Evolutionary conservation across 2,888 invertebrate species (phyloP).

Genomic region (Euzophera pinguis): DNA sequence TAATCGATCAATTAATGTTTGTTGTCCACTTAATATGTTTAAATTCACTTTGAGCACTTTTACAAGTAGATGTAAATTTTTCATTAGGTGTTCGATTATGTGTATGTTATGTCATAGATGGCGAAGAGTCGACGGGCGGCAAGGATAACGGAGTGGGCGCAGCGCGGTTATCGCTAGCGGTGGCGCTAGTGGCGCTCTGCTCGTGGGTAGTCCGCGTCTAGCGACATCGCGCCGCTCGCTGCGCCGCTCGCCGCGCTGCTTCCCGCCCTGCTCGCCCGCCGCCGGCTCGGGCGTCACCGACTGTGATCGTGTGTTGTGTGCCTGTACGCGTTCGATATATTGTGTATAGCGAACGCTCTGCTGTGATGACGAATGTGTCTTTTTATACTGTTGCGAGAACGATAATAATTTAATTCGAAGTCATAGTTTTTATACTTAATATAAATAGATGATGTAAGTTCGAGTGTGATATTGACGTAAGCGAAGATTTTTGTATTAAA

Average conservation of each 20-base stretch:
- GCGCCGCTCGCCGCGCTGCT: constrained; percentile 13
- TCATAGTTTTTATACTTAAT: constrained; percentile 79
- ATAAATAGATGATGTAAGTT: constrained; percentile 79
- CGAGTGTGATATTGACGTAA: constrained; percentile 79
- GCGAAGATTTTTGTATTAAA: constrained; percentile 74
- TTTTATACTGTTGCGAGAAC: constrained; percentile 70
- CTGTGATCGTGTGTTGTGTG: constrained; percentile 66
- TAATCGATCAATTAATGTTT: constrained; percentile 22
- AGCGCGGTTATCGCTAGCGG: background rate
- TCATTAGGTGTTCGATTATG: background rate
- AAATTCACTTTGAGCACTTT: constrained; percentile 1
- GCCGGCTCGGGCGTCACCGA: constrained; percentile 53
- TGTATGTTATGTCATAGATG: constrained; percentile 25
- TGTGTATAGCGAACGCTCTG: constrained; percentile 67
- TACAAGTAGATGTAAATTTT: background rate
- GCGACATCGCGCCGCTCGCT: constrained; percentile 8
- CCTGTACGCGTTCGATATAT: constrained; percentile 61
- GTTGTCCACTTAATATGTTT: constrained; percentile 24
- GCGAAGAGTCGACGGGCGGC: constrained; percentile 14
- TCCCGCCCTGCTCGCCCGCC: constrained; percentile 10
- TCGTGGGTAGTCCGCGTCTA: constrained; percentile 8
- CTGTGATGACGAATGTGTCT: constrained; percentile 67
- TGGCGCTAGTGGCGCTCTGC: constrained; percentile 26
- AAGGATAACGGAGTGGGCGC: constrained; percentile 2
- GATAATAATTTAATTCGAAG: constrained; percentile 76